Evolutionary conservation across 2,113 vertebrate species (phyloP).

Genomic region (Rattus norvegicus): GRCr8 NC_086032.1:2073001-2073500

Average conservation of each 20-base stretch:
- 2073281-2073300: background rate
- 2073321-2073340: background rate
- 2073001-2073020: constrained; percentile 15
- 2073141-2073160: background rate
- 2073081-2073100: constrained; percentile 12
- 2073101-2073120: constrained; percentile 31
- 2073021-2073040: background rate
- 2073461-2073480: constrained; percentile 31
- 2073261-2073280: too few relatives aligned
- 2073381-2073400: background rate
- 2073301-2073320: background rate
- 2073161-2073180: background rate
- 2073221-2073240: too few relatives aligned
- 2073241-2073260: too few relatives aligned
- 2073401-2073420: background rate
- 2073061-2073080: constrained; percentile 56
- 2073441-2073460: background rate
- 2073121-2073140: constrained; percentile 36
- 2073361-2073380: background rate
- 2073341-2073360: background rate
- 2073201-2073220: too few relatives aligned
- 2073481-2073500: constrained; percentile 4
- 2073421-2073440: background rate
- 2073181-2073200: background rate
- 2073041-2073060: constrained; percentile 30